Conservation (phyloP, 92 coral and sea anemone genomes). For the Virgularia gustaviana region DNA sequence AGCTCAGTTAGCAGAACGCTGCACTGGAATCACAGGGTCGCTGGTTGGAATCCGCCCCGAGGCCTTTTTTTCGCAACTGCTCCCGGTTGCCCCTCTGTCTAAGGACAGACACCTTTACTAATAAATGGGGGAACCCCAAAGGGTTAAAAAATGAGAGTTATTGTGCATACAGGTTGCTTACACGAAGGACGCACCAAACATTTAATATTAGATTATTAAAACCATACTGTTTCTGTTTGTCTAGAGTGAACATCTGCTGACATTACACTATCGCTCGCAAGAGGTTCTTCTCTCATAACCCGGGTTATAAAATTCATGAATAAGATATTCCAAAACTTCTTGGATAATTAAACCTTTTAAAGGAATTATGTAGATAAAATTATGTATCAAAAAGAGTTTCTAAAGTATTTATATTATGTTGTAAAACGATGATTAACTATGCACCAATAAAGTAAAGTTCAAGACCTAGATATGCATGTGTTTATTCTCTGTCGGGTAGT, state of each 20-base stretch:
- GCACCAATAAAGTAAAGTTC: too few relatives aligned
- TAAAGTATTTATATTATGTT: neutral
- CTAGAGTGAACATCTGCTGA: slow-evolving; percentile 35
- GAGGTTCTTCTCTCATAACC: slow-evolving; percentile 23
- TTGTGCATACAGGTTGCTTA: too few relatives aligned
- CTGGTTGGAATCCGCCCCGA: too few relatives aligned
- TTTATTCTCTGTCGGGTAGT: too few relatives aligned
- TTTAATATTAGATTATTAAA: neutral
- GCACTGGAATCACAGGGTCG: too few relatives aligned
- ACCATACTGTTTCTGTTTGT: neutral
- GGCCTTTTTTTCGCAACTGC: too few relatives aligned
- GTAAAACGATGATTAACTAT: neutral
- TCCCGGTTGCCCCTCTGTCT: too few relatives aligned
- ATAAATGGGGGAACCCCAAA: too few relatives aligned
- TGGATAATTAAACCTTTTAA: neutral
- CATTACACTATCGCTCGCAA: slow-evolving; percentile 28
- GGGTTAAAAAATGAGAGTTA: too few relatives aligned
- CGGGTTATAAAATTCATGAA: neutral
- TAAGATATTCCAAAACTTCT: neutral
- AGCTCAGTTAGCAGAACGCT: too few relatives aligned
- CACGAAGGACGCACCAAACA: neutral
- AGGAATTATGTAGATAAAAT: slow-evolving; percentile 1
- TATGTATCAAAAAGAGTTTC: neutral
- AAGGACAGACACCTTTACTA: too few relatives aligned
- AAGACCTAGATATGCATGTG: too few relatives aligned